phyloP scores from a whole-genome alignment of 2,797 vertebrate species.

The Brachyrhaphis roseni region DNA sequence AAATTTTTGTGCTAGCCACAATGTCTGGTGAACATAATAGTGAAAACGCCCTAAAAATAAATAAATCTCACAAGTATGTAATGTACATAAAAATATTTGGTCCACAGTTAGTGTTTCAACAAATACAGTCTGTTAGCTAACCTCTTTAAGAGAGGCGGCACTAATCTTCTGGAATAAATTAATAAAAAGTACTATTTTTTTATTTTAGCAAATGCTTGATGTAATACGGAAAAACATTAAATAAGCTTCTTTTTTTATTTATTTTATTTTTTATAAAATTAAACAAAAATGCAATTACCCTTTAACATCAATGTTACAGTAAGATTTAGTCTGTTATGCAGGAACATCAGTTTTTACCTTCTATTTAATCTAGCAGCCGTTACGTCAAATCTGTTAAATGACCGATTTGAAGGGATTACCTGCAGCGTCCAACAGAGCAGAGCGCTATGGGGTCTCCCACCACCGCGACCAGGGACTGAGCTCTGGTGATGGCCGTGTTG shows the following conservation, averaged over 20 bases:
- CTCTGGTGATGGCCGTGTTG: constrained; percentile 98
- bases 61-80: neutral
- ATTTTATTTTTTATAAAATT: neutral
- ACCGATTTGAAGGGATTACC: constrained; percentile 77
- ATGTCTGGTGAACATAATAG: neutral
- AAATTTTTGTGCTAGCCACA: neutral
- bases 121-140: neutral
- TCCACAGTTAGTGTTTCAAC: neutral
- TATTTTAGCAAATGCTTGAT: neutral
- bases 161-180: neutral
- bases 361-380: neutral
- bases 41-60: neutral
- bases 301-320: neutral
- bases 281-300: neutral
- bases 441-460: constrained; percentile 98
- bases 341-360: neutral
- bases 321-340: neutral
- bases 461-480: constrained; percentile 97
- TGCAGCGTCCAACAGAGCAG: constrained; percentile 98
- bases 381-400: neutral
- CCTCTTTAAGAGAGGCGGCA: neutral
- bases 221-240: neutral
- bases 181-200: neutral
- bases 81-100: too few relatives aligned
- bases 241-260: neutral